Evolutionary conservation across 2,888 invertebrate species (phyloP).

Genomic region (Drosophila pseudotakahashii): DNA sequence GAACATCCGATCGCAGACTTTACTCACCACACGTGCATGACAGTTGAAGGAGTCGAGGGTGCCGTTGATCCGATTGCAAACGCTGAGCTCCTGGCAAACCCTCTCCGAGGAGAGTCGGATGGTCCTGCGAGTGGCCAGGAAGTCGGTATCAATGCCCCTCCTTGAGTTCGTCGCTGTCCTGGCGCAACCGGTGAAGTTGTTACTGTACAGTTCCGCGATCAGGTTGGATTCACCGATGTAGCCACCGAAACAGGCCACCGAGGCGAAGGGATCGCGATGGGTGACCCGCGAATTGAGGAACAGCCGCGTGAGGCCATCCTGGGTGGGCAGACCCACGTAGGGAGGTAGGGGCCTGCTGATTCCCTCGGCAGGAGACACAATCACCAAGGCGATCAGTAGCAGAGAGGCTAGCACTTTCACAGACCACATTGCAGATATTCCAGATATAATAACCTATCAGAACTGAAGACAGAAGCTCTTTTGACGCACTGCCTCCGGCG

Average conservation of each 20-base stretch:
- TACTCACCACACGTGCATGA: slow-evolving; percentile 73
- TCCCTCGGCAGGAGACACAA: slow-evolving; percentile 28
- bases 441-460: too few species aligned
- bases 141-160: slow-evolving; percentile 61
- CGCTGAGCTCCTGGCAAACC: slow-evolving; percentile 58
- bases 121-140: slow-evolving; percentile 52
- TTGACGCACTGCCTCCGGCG: slow-evolving; percentile 68
- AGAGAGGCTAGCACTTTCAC: slow-evolving; percentile 30
- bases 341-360: slow-evolving; percentile 62
- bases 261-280: slow-evolving; percentile 63
- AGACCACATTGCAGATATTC: slow-evolving; percentile 5
- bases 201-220: slow-evolving; percentile 67
- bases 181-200: slow-evolving; percentile 59
- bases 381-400: slow-evolving; percentile 17
- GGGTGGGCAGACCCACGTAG: slow-evolving; percentile 63
- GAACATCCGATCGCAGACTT: not conserved
- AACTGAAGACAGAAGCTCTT: slow-evolving; percentile 42
- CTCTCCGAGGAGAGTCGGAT: slow-evolving; percentile 54
- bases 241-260: slow-evolving; percentile 74
- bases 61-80: slow-evolving; percentile 55
- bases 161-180: slow-evolving; percentile 55
- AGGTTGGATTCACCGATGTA: slow-evolving; percentile 72
- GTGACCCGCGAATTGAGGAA: slow-evolving; percentile 70
- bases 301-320: slow-evolving; percentile 70
- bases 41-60: slow-evolving; percentile 73